Conservation (phyloP, 2,888 invertebrate species). For the Lomographa bimaculata region DNA sequence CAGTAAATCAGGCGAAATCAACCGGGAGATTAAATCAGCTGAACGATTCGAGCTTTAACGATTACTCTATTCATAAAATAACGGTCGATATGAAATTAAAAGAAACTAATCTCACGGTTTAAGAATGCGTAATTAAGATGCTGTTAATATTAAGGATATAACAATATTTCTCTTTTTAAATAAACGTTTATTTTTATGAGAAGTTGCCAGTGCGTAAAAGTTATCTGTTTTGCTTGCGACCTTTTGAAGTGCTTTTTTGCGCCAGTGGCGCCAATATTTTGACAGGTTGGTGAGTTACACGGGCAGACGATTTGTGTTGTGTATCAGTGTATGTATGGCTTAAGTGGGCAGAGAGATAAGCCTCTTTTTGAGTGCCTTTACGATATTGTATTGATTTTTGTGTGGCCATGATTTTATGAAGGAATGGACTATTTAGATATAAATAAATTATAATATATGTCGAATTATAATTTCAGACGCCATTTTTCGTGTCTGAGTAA, state of each 20-base stretch:
- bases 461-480: no score
- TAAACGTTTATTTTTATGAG: slow-evolving; percentile 1
- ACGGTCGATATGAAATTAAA: slow-evolving; percentile 33
- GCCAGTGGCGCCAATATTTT: slow-evolving; percentile 35
- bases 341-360: slow-evolving; percentile 30
- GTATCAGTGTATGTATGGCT: slow-evolving; percentile 21
- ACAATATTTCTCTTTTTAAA: neutral
- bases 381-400: slow-evolving; percentile 20
- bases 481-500: no score
- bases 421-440: no score
- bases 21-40: slow-evolving; percentile 58
- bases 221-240: slow-evolving; percentile 7
- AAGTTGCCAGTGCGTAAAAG: slow-evolving; percentile 13
- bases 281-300: slow-evolving; percentile 28
- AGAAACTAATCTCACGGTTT: slow-evolving; percentile 31
- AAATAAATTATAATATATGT: no score
- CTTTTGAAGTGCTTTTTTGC: slow-evolving; percentile 27
- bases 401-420: neutral
- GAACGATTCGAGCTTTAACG: slow-evolving; percentile 38
- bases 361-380: slow-evolving; percentile 27
- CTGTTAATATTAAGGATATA: slow-evolving; percentile 10
- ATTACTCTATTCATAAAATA: slow-evolving; percentile 31
- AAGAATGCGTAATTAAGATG: slow-evolving; percentile 16
- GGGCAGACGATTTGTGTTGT: slow-evolving; percentile 13
- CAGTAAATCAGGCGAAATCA: slow-evolving; percentile 63